Evolutionary conservation across 1,140 invertebrate species (phyloP), one percentile per base, ranked within the genome.

Genomic region (Calephelis virginiensis): DNA sequence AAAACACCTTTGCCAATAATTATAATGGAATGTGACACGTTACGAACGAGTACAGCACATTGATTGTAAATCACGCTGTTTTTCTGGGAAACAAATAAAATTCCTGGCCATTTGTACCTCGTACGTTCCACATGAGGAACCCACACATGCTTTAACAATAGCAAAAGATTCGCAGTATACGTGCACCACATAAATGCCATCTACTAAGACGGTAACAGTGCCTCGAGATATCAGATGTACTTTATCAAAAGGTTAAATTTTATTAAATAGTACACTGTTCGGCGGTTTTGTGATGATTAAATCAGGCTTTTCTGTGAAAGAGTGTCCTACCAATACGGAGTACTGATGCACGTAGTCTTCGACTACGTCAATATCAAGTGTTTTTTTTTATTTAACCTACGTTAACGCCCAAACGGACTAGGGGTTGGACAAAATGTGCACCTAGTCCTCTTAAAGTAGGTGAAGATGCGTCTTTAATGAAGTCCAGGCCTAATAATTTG

Each of bases 231-330:
- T 9, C 11, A 62, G 17, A 6, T 11, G n/a, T 17, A 62, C 9
- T 53, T 71, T 70, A 17, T 40, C 28, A 50, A 6, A 37, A 43
- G 37, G n/a, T n/a, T 59, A 38, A 28, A 67, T 67, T 64, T 49
- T 72, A 47, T 72, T 37, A 14, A 77, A 68, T 14, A 71, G 65
- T 12, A 77, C n/a, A 48, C 45, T 12, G 14, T 67, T 53, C 1
- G 70, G 68, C 0, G 74, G 78, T 67, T 80, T 80, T 0, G 63
- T 80, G 8, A 78, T 75, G 5, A 74, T 46, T 11, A 78, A 71
- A 40, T 71, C 46, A 8, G n/a, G n/a, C n/a, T n/a, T n/a, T n/a
- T n/a, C n/a, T n/a, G n/a, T n/a, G n/a, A n/a, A n/a, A n/a, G n/a
- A n/a, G n/a, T n/a, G n/a, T n/a, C n/a, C n/a, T n/a, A n/a, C n/a